Evolutionary conservation across 2,797 vertebrate species (phyloP), one percentile per base, ranked within the genome.

Genomic region (Gallinago nigripennis): DNA sequence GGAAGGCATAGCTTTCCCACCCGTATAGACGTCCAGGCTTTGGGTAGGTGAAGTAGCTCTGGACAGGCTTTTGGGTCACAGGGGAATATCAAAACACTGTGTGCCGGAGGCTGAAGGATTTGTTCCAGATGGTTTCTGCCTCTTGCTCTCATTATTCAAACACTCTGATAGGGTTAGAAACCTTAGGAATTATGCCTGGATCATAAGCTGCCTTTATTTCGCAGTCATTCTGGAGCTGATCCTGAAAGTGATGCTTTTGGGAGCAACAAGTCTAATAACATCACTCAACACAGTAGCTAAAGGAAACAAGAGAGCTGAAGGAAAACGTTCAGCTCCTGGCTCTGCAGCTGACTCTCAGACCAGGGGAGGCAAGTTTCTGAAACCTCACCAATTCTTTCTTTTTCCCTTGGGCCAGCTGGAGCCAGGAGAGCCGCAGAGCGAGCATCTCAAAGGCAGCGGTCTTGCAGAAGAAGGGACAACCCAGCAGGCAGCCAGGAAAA

Each of bases 251-350:
- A 89, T 82, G 75, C 93, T 94, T 95, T 56, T 71, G 90, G 91
- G 92, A 96, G 83, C 91, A 95, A 87, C 84, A 75, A 95, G 86
- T 35, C 57, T 35, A 95, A 73, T 77, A 92, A 92, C 92, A 92
- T 87, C 90, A 77, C 83, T 95, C 86, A 94, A 39, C 75, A 96
- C 92, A 86, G 96, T 95, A 95, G 95, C 95, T 90, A 65, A 89
- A 89, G 93, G 86, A 95, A 94, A 53, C 33, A 53, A 90, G 88
- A 57, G 33, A 73, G 82, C 57, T 70, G 75, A 88, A 87, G 76
- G 43, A 37, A 80, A 85, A 64, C 4, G 7, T 63, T 90, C 81
- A 63, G 64, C 75, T 88, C 50, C 86, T 90, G 93, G 78, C 75
- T 92, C 53, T 6, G 78, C 81, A 88, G 58, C 82, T 94, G 86